A percentile compares a stretch with the other conserved stretches of the same genome.
Evolutionary conservation across 2,888 invertebrate species (phyloP).

Genomic region (Oscheius onirici): DNA sequence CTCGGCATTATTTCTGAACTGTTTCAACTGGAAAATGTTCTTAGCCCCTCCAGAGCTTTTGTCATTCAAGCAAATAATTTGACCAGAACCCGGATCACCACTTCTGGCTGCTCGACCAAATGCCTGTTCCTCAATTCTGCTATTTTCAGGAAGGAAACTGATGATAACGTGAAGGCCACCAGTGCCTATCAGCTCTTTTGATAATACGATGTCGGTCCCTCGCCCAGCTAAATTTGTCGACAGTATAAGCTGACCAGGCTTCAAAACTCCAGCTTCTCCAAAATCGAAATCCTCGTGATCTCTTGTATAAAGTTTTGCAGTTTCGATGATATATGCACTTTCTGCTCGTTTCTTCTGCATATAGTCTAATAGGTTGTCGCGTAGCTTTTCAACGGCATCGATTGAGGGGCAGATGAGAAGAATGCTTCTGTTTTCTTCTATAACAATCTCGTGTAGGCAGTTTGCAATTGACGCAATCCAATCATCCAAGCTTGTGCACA

Average conservation of each 20-base stretch:
- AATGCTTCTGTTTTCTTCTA: slow-evolving; percentile 36
- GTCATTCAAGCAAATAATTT: slow-evolving; percentile 25
- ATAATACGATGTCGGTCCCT: slow-evolving; percentile 72
- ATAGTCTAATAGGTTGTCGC: background rate
- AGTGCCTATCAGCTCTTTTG: slow-evolving; percentile 48
- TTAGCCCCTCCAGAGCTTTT: no score
- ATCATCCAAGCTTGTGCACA: background rate
- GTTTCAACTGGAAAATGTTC: no score
- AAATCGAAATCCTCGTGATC: slow-evolving; percentile 38
- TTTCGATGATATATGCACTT: slow-evolving; percentile 49
- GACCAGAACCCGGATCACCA: slow-evolving; percentile 70
- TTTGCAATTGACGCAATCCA: slow-evolving; percentile 30
- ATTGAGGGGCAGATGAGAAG: slow-evolving; percentile 64
- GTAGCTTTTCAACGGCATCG: background rate
- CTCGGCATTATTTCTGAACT: no score
- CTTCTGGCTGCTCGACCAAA: slow-evolving; percentile 72
- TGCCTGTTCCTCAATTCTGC: slow-evolving; percentile 72
- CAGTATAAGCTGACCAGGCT: slow-evolving; percentile 63
- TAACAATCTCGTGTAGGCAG: no score
- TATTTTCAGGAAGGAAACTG: slow-evolving; percentile 72
- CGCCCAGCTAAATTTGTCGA: slow-evolving; percentile 73
- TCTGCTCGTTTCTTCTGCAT: slow-evolving; percentile 37
- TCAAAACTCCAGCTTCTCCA: no score
- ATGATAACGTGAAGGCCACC: slow-evolving; percentile 73
- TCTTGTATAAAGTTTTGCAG: slow-evolving; percentile 29